Percentiles rank a stretch among this genome's conserved stretches.
These are phyloP conservation scores for Xestia xanthographa DNA, from an alignment of 2,888 invertebrate genomes.

Conservation along the genomic window DNA sequence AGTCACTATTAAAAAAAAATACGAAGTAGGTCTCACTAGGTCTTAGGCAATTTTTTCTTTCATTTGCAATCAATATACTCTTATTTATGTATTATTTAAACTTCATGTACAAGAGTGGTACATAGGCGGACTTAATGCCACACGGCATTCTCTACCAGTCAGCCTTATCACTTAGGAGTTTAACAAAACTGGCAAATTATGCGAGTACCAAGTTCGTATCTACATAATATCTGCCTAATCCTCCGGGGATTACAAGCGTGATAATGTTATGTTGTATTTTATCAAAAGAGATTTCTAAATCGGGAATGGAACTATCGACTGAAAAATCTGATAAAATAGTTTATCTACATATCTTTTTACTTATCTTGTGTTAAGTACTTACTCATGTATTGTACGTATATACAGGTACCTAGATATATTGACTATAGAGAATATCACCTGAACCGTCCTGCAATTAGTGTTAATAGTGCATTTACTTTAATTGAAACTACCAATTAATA, in stretches of 20 bases:
- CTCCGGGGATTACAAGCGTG: neutral
- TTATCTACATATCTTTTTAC: conserved; percentile 1
- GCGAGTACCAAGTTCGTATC: neutral
- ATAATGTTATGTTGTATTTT: neutral
- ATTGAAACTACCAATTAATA: conserved; percentile 8
- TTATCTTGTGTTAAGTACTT: neutral
- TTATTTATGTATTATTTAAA: too few species aligned
- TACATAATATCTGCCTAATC: neutral
- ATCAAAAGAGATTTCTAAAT: conserved; percentile 12
- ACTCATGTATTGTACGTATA: neutral
- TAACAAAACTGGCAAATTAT: neutral
- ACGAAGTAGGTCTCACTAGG: neutral
- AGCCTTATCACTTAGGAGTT: neutral
- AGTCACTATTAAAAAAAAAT: neutral
- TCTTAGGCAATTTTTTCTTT: neutral
- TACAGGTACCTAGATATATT: neutral
- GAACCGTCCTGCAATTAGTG: neutral
- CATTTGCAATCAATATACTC: too few species aligned
- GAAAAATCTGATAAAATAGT: conserved; percentile 7
- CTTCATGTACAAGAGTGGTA: too few species aligned
- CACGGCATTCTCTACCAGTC: too few species aligned
- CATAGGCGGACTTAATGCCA: too few species aligned
- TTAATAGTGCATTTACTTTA: conserved; percentile 9
- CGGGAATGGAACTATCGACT: neutral
- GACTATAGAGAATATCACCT: neutral